These are phyloP conservation scores for Tetragonisca angustula DNA, from an alignment of 2,888 invertebrate species.

Conservation along the genomic window DNA sequence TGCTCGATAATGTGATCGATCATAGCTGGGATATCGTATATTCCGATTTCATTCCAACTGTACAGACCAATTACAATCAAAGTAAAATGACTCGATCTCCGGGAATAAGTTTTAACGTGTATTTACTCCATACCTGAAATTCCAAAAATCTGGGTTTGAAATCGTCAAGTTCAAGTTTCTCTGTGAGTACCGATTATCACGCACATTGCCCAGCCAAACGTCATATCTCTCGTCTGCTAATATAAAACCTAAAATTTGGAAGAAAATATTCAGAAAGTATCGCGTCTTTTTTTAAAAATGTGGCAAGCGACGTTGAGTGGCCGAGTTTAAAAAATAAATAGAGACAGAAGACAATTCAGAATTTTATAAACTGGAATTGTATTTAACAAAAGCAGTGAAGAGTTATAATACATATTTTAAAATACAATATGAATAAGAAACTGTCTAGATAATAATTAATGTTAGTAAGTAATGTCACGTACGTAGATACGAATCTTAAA, in stretches of 20 bases:
- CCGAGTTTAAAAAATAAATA: too few species aligned
- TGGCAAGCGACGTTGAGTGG: too few species aligned
- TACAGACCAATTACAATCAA: neutral
- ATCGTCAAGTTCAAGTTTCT: conserved; percentile 86
- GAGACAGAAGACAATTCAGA: too few species aligned
- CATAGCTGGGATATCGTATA: conserved; percentile 91
- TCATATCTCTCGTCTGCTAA: conserved; percentile 90
- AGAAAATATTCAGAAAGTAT: too few species aligned
- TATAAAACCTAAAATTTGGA: conserved; percentile 80
- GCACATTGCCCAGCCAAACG: conserved; percentile 92
- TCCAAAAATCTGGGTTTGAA: conserved; percentile 86
- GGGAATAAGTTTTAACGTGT: neutral
- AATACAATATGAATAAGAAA: too few species aligned
- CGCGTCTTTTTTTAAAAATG: neutral
- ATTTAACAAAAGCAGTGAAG: too few species aligned
- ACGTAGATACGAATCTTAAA: too few species aligned
- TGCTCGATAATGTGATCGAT: conserved; percentile 89
- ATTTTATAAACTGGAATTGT: too few species aligned
- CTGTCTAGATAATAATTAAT: too few species aligned
- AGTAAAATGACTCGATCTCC: neutral
- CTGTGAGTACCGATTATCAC: conserved; percentile 90
- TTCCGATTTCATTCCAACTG: conserved; percentile 94
- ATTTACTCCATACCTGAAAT: conserved; percentile 83
- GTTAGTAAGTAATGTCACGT: too few species aligned
- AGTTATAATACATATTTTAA: too few species aligned